These are phyloP conservation scores for Charaxes varanes DNA, from an alignment of 1,140 invertebrate species.

Conservation along the genomic window DNA sequence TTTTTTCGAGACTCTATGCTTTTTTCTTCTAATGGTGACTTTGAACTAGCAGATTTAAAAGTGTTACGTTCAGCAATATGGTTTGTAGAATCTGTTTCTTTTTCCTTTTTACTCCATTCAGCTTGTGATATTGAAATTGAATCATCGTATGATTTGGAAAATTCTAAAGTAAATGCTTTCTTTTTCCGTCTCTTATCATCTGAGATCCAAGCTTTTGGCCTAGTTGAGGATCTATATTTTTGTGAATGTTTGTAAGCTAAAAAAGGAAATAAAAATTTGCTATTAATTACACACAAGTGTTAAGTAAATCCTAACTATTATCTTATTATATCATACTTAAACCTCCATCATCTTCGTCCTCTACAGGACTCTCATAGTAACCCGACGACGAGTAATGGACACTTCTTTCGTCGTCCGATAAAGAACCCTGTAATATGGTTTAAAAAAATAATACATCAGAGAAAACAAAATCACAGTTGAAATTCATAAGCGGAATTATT, in stretches of 20 bases:
- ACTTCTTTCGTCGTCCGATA: constrained; percentile 80
- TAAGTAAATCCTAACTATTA: too few species aligned
- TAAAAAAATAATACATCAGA: too few species aligned
- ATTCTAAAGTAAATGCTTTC: constrained; percentile 82
- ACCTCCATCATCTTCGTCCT: constrained; percentile 76
- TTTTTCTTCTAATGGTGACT: constrained; percentile 57
- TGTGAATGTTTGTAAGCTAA: constrained; percentile 70
- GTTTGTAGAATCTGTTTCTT: constrained; percentile 38
- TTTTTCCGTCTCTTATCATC: constrained; percentile 79
- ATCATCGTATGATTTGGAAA: constrained; percentile 73
- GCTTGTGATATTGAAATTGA: constrained; percentile 68
- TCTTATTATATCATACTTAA: constrained; percentile 64
- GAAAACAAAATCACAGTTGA: constrained; percentile 7
- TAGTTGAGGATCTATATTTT: constrained; percentile 62
- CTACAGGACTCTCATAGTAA: constrained; percentile 85
- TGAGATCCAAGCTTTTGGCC: constrained; percentile 75
- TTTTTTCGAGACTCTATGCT: constrained; percentile 48
- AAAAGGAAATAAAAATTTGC: constrained; percentile 24
- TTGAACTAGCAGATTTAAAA: constrained; percentile 38
- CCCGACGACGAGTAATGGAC: constrained; percentile 85
- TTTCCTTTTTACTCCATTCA: constrained; percentile 58
- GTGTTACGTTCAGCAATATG: constrained; percentile 44
- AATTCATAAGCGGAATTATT: too few species aligned
- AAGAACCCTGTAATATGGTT: constrained; percentile 73
- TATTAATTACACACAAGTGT: too few species aligned